These are phyloP conservation scores for Steinernema khuongi DNA, from an alignment of 1,140 invertebrate genomes.

Conservation along the genomic window DNA sequence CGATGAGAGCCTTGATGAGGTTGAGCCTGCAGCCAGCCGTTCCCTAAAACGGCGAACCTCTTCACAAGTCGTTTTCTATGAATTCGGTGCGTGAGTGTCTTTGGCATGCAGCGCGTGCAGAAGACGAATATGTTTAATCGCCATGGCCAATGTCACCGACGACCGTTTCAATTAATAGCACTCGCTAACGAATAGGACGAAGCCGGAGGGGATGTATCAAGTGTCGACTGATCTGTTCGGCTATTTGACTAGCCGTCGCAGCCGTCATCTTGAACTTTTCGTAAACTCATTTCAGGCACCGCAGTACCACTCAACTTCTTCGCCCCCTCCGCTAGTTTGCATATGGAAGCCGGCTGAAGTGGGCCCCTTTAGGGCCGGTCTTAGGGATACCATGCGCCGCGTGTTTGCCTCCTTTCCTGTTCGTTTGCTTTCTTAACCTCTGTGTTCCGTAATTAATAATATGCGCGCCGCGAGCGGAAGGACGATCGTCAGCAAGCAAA, in stretches of 20 bases:
- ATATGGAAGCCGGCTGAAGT: too few relatives aligned
- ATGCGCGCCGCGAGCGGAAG: conserved; percentile 15
- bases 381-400: too few relatives aligned
- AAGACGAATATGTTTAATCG: conserved; percentile 5
- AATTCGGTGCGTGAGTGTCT: conserved; percentile 9
- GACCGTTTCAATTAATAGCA: background rate
- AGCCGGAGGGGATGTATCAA: background rate
- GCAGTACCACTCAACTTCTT: background rate
- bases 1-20: too few relatives aligned
- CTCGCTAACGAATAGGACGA: background rate
- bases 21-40: background rate
- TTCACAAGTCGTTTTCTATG: background rate
- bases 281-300: background rate
- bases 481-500: conserved; percentile 5
- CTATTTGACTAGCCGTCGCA: background rate
- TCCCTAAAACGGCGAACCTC: background rate
- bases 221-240: background rate
- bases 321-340: too few relatives aligned
- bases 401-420: too few relatives aligned
- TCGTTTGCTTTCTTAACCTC: background rate
- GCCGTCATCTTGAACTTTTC: background rate
- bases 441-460: conserved; percentile 9
- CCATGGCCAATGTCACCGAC: background rate
- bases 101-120: conserved; percentile 12
- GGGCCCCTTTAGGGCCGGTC: too few relatives aligned